Conservation (phyloP, 1,140 invertebrate genomes). For the Sarcophaga bullata region DNA sequence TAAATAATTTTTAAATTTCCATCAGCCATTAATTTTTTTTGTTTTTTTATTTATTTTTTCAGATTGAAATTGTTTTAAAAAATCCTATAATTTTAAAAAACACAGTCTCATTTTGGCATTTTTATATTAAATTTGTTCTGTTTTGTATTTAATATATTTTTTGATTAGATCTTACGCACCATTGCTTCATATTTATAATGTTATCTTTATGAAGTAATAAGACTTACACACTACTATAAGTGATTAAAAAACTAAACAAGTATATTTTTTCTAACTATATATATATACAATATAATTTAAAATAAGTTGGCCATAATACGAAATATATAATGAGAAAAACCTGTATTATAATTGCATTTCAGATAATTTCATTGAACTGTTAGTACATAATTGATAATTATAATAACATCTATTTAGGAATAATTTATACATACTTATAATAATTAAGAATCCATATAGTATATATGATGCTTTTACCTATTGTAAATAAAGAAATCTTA, state of each 20-base stretch:
- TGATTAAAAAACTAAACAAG: not conserved
- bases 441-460: not conserved
- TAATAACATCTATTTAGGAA: not conserved
- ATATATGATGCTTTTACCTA: not conserved
- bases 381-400: not conserved
- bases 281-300: not conserved
- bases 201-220: conserved; percentile 29
- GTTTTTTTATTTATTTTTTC: no score
- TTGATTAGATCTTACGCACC: conserved; percentile 23
- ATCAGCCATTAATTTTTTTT: no score
- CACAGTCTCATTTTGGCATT: not conserved
- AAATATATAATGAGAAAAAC: not conserved
- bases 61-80: no score
- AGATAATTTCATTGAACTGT: not conserved
- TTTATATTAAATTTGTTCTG: conserved; percentile 21
- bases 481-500: not conserved
- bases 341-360: not conserved
- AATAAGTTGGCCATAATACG: not conserved
- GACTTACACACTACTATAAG: no score
- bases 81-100: no score
- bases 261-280: not conserved
- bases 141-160: conserved; percentile 11
- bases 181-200: conserved; percentile 29
- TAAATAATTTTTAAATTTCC: no score
- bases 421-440: not conserved